phyloP scores from a whole-genome alignment of 2,888 invertebrate genomes.

The Drosophila tripunctata region DNA sequence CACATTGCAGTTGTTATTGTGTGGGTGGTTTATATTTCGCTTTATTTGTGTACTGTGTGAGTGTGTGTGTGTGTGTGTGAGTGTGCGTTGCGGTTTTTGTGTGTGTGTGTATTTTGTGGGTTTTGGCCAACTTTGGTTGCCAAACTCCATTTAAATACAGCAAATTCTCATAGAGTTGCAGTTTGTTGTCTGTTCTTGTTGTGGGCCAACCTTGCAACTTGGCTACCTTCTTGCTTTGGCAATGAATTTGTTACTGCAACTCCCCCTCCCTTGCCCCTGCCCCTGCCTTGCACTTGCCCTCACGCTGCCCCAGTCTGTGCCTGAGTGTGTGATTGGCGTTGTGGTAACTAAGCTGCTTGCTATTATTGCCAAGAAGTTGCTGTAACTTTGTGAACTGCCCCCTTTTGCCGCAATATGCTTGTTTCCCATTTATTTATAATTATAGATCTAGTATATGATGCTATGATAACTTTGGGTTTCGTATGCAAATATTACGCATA shows the following conservation, averaged over 20 bases:
- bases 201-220: conserved; percentile 69
- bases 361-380: conserved; percentile 63
- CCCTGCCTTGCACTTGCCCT: background rate
- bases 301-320: background rate
- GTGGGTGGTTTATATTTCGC: background rate
- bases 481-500: conserved; percentile 42
- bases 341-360: conserved; percentile 46
- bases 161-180: conserved; percentile 50
- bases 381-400: background rate
- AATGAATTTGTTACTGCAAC: conserved; percentile 53
- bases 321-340: conserved; percentile 43
- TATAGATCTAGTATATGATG: conserved; percentile 5
- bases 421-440: conserved; percentile 26
- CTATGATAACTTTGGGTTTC: background rate
- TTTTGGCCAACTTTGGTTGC: conserved; percentile 57
- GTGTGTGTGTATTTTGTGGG: conserved; percentile 19
- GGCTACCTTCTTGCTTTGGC: conserved; percentile 49
- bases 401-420: conserved; percentile 60
- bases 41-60: background rate
- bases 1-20: conserved; percentile 42
- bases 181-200: conserved; percentile 35
- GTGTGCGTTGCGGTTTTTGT: conserved; percentile 39
- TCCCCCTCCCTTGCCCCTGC: conserved; percentile 1
- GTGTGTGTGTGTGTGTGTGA: conserved; percentile 44
- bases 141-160: conserved; percentile 75